Conservation (phyloP, 2,113 vertebrate species). For the Falcunculus frontatus region DNA sequence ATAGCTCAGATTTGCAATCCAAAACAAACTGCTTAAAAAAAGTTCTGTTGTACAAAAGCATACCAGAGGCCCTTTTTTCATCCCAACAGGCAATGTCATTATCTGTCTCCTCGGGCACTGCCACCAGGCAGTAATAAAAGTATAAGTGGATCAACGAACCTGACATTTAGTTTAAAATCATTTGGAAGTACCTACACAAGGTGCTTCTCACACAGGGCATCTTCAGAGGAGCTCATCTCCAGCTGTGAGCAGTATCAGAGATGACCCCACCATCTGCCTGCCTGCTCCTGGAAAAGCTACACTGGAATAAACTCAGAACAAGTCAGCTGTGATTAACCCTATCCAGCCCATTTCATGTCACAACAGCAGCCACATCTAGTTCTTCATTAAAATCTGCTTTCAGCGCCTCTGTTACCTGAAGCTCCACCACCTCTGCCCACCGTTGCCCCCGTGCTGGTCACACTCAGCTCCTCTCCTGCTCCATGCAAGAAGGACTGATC, state of each 20-base stretch:
- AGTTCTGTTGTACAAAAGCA: not conserved
- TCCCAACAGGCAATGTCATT: not conserved
- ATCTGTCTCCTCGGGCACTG: not conserved
- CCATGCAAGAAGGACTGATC: too few relatives aligned
- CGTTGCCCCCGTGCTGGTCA: not conserved
- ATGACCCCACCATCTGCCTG: not conserved
- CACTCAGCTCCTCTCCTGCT: not conserved
- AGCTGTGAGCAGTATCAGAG: not conserved
- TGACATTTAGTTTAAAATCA: not conserved
- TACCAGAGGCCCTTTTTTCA: not conserved
- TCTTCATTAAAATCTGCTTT: not conserved
- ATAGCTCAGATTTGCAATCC: not conserved
- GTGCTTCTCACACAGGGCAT: not conserved
- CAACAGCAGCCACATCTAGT: not conserved
- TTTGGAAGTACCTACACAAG: not conserved
- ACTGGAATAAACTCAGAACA: not conserved
- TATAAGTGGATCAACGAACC: not conserved
- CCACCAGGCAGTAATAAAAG: not conserved
- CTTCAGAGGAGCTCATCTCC: not conserved
- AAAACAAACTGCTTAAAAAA: not conserved
- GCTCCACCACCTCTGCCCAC: not conserved
- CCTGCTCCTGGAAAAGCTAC: not conserved
- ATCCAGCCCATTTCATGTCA: not conserved
- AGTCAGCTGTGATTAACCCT: not conserved
- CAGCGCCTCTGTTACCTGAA: not conserved